A percentile compares a stretch with the other conserved stretches of the same genome.
Conservation (phyloP, 2,888 invertebrate species). For the Tromatobia lineatoria region DNA sequence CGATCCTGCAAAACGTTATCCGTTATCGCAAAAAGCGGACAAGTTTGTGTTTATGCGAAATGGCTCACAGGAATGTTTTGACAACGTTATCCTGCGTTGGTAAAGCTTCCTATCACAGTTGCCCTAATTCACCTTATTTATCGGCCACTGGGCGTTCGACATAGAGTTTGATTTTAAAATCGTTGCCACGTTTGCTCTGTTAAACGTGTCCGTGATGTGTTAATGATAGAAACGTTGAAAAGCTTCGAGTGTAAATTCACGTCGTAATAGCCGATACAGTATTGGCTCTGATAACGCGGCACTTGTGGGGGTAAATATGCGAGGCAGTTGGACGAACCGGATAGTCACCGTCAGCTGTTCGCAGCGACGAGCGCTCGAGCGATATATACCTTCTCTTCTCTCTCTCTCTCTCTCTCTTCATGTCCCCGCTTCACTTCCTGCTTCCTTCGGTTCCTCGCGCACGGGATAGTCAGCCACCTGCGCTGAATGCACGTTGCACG, state of each 20-base stretch:
- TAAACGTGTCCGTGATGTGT: background rate
- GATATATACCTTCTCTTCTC: slow-evolving; percentile 2
- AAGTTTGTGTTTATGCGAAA: no score
- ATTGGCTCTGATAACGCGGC: slow-evolving; percentile 34
- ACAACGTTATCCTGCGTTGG: no score
- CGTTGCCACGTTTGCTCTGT: slow-evolving; percentile 1
- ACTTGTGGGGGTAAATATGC: slow-evolving; percentile 41
- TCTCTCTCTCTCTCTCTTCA: background rate
- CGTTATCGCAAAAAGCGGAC: no score
- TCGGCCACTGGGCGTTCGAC: background rate
- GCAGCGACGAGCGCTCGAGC: slow-evolving; percentile 18
- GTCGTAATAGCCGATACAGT: slow-evolving; percentile 26
- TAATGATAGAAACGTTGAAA: slow-evolving; percentile 3
- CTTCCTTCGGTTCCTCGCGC: slow-evolving; percentile 27
- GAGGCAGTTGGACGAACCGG: slow-evolving; percentile 41
- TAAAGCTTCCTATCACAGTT: background rate
- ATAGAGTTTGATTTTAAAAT: background rate
- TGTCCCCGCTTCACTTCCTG: slow-evolving; percentile 12
- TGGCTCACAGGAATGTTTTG: no score
- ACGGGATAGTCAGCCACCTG: slow-evolving; percentile 20
- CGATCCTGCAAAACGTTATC: no score
- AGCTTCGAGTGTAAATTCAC: slow-evolving; percentile 13
- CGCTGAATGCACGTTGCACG: slow-evolving; percentile 31
- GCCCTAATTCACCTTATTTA: background rate
- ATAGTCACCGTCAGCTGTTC: slow-evolving; percentile 53